These are phyloP conservation scores for Neodontobutis hainanensis DNA, from an alignment of 2,113 vertebrate genomes.

Conservation along the genomic window DNA sequence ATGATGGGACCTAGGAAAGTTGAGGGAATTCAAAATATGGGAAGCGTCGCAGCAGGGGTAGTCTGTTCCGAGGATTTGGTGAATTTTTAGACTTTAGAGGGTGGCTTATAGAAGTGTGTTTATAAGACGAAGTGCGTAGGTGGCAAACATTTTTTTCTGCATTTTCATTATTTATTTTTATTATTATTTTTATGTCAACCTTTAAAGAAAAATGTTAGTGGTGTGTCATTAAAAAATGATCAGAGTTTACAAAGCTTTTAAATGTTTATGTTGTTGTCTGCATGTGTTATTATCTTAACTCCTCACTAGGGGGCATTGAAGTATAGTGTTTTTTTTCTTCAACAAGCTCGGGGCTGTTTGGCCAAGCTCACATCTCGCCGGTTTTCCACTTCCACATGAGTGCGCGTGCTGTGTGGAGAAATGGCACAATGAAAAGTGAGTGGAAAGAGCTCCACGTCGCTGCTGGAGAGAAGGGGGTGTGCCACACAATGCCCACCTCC, in stretches of 20 bases:
- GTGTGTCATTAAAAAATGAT: too few relatives aligned
- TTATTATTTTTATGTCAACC: too few relatives aligned
- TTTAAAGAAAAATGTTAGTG: too few relatives aligned
- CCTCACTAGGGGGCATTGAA: conserved; percentile 63
- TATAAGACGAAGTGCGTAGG: conserved; percentile 13
- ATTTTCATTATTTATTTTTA: too few relatives aligned
- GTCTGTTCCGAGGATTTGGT: conserved; percentile 52
- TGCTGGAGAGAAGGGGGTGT: conserved; percentile 10
- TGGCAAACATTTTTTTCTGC: conserved; percentile 2
- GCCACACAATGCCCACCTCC: background rate
- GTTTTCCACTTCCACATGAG: conserved; percentile 52
- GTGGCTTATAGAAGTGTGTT: conserved; percentile 36
- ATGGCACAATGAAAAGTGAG: background rate
- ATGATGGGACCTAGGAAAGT: conserved; percentile 46
- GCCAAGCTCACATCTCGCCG: conserved; percentile 16
- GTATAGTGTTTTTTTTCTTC: conserved; percentile 23
- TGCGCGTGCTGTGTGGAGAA: conserved; percentile 31
- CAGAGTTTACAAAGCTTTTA: too few relatives aligned
- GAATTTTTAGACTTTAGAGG: conserved; percentile 43
- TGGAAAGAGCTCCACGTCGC: conserved; percentile 2
- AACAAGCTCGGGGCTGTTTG: conserved; percentile 20
- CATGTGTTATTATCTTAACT: background rate
- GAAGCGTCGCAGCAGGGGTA: conserved; percentile 34
- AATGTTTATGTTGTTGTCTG: background rate
- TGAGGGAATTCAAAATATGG: conserved; percentile 44